Base-by-base conservation (phyloP, 2,797 vertebrate genomes). In the Otolemur crassicaudatus region DNA sequence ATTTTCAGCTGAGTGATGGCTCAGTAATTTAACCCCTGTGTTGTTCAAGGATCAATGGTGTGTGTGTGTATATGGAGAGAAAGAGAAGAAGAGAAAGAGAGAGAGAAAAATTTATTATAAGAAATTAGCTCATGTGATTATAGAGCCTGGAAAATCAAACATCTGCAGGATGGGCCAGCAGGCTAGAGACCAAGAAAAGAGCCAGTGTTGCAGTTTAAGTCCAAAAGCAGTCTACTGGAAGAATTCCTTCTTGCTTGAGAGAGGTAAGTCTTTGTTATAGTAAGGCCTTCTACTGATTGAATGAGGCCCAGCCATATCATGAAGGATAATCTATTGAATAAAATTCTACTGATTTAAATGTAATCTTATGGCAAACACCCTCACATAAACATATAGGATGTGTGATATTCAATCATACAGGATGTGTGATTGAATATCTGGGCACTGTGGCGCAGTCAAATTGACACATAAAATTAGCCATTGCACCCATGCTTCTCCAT, bases 341-440 rank as follows among this genome's bases (percentile, higher is more conserved):
- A 72, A 53, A 93, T 29, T 75, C 17, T 29, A 58, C 37, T n/a
- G 60, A 25, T 65, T 92, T 86, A 77, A 95, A 70, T 87, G 10
- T 58, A 88, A 53, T 84, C 43, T 49, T 37, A 80, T 37, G 69
- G 69, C 92, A 70, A 56, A 58, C 1, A 65, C n/a, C 4, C 27
- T 14, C 1, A 82, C 49, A 73, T 19, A 53, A 92, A 61, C 3
- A 27, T 90, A 40, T 20, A 43, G 25, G 92, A 63, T 80, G 25
- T 94, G 40, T 91, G 67, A 61, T 17, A 40, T 40, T 40, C 40
- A 40, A 40, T 40, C 3, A 27, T 90, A 40, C 23, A 43, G 25
- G 92, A 63, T 80, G 25, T 94, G 40, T 91, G 67, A 61, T 17
- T 67, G 85, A 73, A 37, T 94, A 56, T 46, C n/a, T 96, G 46